phyloP scores from a whole-genome alignment of 2,797 vertebrate species.

The Gymnothorax javanicus region DNA sequence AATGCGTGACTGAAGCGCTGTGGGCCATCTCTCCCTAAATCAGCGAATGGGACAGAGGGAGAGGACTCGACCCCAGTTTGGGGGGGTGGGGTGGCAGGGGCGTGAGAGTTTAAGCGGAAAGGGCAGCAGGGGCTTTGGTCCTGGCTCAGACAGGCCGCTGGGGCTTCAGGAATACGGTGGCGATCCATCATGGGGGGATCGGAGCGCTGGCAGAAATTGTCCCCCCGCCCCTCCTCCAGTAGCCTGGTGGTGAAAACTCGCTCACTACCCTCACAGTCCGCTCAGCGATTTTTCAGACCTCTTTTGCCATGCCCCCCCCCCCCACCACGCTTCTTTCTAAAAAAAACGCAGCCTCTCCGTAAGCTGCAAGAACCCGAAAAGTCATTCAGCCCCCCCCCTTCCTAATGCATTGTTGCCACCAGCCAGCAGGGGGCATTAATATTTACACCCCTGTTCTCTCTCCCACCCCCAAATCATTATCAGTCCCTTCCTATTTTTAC shows the following conservation, averaged over 20 bases:
- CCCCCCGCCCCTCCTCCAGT: not conserved
- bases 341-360: not conserved
- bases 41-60: not conserved
- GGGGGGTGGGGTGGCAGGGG: conserved; percentile 6
- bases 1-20: not conserved
- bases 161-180: conserved; percentile 22
- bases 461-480: not conserved
- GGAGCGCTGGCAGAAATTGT: not conserved
- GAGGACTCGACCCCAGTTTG: not conserved
- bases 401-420: conserved; percentile 50
- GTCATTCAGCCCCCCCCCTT: conserved; percentile 19
- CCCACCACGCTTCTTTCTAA: not conserved
- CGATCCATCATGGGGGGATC: conserved; percentile 36
- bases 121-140: not conserved
- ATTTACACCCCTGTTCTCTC: not conserved
- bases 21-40: not conserved
- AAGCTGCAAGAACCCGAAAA: not conserved
- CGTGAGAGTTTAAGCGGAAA: not conserved
- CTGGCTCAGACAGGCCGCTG: conserved; percentile 12
- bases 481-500: not conserved
- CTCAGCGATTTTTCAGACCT: not conserved
- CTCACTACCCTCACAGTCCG: not conserved
- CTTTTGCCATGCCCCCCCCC: not conserved
- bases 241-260: not conserved
- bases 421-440: conserved; percentile 63